A percentile compares a stretch with the other conserved stretches of the same genome.
Conservation (phyloP, 2,113 vertebrate species). For the Ochotona curzoniae region DNA sequence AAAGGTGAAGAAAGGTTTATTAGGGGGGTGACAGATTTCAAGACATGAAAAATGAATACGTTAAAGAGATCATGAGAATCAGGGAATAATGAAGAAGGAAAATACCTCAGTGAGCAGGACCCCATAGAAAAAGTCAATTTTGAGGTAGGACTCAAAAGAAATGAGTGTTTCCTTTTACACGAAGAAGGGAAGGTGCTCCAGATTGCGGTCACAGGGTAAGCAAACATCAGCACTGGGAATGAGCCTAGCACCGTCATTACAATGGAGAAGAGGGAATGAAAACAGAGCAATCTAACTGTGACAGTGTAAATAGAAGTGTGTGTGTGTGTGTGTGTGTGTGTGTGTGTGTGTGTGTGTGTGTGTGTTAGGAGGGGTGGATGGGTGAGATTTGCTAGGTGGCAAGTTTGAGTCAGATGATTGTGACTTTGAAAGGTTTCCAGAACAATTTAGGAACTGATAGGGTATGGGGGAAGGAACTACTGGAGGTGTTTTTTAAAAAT, state of each 20-base stretch:
- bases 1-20: constrained; percentile 18
- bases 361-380: not conserved
- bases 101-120: not conserved
- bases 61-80: not conserved
- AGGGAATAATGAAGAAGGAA: not conserved
- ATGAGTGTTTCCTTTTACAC: not conserved
- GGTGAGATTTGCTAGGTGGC: not conserved
- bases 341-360: not conserved
- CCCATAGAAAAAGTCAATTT: not conserved
- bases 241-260: not conserved
- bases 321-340: not conserved
- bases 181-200: not conserved
- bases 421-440: not conserved
- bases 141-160: not conserved
- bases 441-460: constrained; percentile 1
- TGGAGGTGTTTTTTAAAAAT: not conserved
- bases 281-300: not conserved
- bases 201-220: not conserved
- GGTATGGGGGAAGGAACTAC: not conserved
- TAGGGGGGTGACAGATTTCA: not conserved
- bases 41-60: not conserved
- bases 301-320: not conserved
- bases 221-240: not conserved
- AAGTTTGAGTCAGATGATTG: constrained; percentile 9
- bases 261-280: not conserved